These are phyloP conservation scores for Drosophila trapezifrons DNA, from an alignment of 1,140 invertebrate genomes.

Conservation along the genomic window DNA sequence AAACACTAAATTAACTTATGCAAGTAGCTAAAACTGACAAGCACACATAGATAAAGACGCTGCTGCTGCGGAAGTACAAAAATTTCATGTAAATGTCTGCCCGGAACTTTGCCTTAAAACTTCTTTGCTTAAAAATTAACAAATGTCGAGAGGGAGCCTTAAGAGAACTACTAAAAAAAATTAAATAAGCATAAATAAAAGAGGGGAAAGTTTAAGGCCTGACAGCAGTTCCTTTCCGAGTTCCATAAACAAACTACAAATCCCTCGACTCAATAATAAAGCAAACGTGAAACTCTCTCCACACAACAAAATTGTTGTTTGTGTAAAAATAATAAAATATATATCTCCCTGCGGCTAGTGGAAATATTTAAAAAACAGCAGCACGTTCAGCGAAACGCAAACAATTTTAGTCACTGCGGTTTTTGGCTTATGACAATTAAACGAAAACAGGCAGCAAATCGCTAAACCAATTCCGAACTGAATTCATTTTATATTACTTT, in stretches of 20 bases:
- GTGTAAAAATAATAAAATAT: constrained; percentile 12
- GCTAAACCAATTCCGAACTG: constrained; percentile 49
- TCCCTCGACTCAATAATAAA: constrained; percentile 19
- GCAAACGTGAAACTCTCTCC: neutral
- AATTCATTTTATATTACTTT: constrained; percentile 40
- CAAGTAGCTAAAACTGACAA: constrained; percentile 56
- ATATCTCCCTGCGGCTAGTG: neutral
- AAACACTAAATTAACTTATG: constrained; percentile 81
- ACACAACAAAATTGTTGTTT: constrained; percentile 5
- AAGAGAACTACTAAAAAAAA: constrained; percentile 7
- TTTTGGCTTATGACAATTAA: constrained; percentile 62
- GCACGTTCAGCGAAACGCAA: constrained; percentile 25
- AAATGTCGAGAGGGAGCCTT: constrained; percentile 23
- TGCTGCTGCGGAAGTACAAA: constrained; percentile 28
- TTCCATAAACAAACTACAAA: constrained; percentile 28
- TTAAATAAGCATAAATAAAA: constrained; percentile 3
- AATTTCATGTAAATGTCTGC: constrained; percentile 63
- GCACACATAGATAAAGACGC: constrained; percentile 8
- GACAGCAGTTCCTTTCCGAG: constrained; percentile 14
- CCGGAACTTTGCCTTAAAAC: constrained; percentile 51
- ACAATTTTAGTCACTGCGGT: constrained; percentile 50
- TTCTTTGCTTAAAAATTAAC: constrained; percentile 68
- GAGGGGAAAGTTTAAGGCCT: neutral
- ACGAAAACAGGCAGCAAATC: constrained; percentile 38
- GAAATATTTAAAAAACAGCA: constrained; percentile 34